Base-by-base conservation (phyloP, 2,113 vertebrate species). In the Hydropotes inermis region DNA sequence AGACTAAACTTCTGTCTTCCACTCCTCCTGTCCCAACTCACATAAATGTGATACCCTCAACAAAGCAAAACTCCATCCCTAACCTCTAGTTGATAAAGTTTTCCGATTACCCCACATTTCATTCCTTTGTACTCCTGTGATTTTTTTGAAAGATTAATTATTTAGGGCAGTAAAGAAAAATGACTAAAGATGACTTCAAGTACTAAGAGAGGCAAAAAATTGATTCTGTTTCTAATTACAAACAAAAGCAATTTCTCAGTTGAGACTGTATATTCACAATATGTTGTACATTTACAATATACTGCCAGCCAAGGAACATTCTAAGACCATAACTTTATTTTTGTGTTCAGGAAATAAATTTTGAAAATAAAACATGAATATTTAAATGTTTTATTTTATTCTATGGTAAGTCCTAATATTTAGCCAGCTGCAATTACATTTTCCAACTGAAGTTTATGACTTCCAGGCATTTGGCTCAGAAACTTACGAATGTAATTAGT, bases 301-400 rank as follows among this genome's bases (percentile, higher is more conserved):
- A 95, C 17, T 87, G 47, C 16, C 93, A 96, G 36, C 13, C 58
- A 67, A 52, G 23, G 45, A 96, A 89, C 43, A 91, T 83, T 97
- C 76, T 74, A 97, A 95, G 30, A 47, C 23, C 9, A 47, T 57
- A 94, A 89, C 30, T 87, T 97, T 67, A 89, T 61, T 95, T 93
- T 74, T 91, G 55, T 74, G 87, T 45, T 95, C 36, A 91, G 78
- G 57, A 95, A 95, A 89, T 86, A 89, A 84, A 89, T 39, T 92
- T 15, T 97, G 23, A 90, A 98, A 96, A 64, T 47, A 93, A 95
- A 93, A 90, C n/a, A 94, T 86, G 36, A 95, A 95, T 96, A 96
- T 89, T 91, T 96, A 91, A 92, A 90, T 92, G 23, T 81, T 96
- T 96, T 78, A 67, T 91, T 95, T 93, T 95, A 84, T 90, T 95